These are phyloP conservation scores for Allobates femoralis DNA, from an alignment of 2,797 vertebrate species.

Conservation along the genomic window DNA sequence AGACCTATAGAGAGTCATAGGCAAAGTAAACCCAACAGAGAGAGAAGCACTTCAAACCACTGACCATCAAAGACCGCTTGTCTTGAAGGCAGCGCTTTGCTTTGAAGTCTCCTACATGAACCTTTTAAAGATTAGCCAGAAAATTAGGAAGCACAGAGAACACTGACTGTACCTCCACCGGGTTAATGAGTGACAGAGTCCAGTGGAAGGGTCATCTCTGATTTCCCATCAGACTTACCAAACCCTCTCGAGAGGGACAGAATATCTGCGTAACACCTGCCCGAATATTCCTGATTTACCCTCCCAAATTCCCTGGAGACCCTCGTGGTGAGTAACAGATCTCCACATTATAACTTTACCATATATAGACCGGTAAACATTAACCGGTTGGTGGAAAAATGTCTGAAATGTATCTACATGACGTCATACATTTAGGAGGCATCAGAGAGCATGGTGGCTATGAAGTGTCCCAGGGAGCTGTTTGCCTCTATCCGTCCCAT, in stretches of 20 bases:
- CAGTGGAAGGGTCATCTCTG: conserved; percentile 49
- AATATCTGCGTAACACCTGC: background rate
- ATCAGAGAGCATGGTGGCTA: no score
- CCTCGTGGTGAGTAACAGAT: conserved; percentile 9
- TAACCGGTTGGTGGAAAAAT: background rate
- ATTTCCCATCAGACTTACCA: conserved; percentile 37
- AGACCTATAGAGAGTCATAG: no score
- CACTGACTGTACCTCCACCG: conserved; percentile 4
- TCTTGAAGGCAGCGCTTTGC: background rate
- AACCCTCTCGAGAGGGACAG: background rate
- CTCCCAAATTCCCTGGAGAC: background rate
- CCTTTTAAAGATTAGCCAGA: conserved; percentile 3
- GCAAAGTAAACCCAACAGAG: no score
- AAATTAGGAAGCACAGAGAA: background rate
- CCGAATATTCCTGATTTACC: background rate
- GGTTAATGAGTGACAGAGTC: conserved; percentile 53
- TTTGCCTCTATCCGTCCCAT: background rate
- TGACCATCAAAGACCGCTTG: no score
- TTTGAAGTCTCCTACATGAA: background rate
- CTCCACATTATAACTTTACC: background rate
- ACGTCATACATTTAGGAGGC: background rate
- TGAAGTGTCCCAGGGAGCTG: background rate
- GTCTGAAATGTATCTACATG: background rate
- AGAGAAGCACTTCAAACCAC: no score
- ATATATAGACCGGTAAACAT: background rate